A percentile compares a stretch with the other conserved stretches of the same genome.
phyloP scores from a whole-genome alignment of 2,113 vertebrate genomes.

The Centropristis striata region DNA sequence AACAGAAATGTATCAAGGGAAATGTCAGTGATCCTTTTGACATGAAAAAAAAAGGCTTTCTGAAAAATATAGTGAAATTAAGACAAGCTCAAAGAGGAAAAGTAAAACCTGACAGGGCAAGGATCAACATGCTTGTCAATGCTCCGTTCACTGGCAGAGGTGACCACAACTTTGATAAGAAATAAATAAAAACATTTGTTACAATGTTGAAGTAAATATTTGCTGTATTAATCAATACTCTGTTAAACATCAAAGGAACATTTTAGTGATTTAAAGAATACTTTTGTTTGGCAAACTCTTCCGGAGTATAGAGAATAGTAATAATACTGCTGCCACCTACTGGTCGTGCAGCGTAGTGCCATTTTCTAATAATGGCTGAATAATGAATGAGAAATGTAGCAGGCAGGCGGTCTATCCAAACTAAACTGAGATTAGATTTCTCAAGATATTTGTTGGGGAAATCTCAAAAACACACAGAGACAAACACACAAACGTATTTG shows the following conservation, averaged over 20 bases:
- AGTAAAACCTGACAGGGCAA: neutral
- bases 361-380: slow-evolving; percentile 33
- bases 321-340: slow-evolving; percentile 75
- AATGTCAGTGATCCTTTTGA: neutral
- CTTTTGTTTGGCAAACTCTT: slow-evolving; percentile 71
- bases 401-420: slow-evolving; percentile 6
- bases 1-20: slow-evolving; percentile 19
- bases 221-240: slow-evolving; percentile 64
- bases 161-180: slow-evolving; percentile 58
- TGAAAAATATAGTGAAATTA: slow-evolving; percentile 10
- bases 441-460: slow-evolving; percentile 13
- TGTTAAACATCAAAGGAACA: slow-evolving; percentile 52
- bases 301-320: slow-evolving; percentile 48
- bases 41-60: neutral
- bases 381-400: slow-evolving; percentile 35
- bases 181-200: slow-evolving; percentile 82
- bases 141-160: slow-evolving; percentile 28
- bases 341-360: slow-evolving; percentile 62
- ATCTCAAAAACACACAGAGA: neutral
- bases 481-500: slow-evolving; percentile 6
- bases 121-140: slow-evolving; percentile 21
- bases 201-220: slow-evolving; percentile 64
- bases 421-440: slow-evolving; percentile 34
- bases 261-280: slow-evolving; percentile 63
- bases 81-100: slow-evolving; percentile 15